phyloP scores from a whole-genome alignment of 2,113 vertebrate species.

The Emberiza fucata region DNA sequence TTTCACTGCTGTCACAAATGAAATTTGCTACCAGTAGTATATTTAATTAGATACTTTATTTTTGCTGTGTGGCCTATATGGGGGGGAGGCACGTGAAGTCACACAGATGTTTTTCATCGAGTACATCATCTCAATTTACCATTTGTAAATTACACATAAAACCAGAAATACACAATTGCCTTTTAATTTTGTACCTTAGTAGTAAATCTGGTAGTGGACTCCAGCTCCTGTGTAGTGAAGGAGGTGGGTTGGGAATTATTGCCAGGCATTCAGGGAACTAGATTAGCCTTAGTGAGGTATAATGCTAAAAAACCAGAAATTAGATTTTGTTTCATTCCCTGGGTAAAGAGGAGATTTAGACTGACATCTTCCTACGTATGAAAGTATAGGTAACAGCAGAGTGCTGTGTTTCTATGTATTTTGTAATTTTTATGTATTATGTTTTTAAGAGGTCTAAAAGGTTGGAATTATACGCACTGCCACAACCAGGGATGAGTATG shows the following conservation, averaged over 20 bases:
- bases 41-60: not conserved
- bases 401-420: not conserved
- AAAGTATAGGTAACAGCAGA: not conserved
- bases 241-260: not conserved
- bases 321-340: not conserved
- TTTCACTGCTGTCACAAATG: not conserved
- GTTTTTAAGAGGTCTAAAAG: not conserved
- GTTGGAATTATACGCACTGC: not conserved
- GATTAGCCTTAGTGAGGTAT: not conserved
- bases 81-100: not conserved
- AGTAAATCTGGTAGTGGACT: not conserved
- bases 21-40: not conserved
- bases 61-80: not conserved
- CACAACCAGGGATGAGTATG: not conserved
- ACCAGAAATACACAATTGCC: not conserved
- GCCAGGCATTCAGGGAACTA: not conserved
- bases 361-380: not conserved
- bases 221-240: not conserved
- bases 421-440: not conserved
- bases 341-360: not conserved
- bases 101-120: not conserved
- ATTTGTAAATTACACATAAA: not conserved
- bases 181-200: not conserved
- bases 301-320: not conserved
- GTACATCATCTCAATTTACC: fast-evolving